phyloP scores from a whole-genome alignment of 23 tunicate species.

The Clavelina lepadiformis region DNA sequence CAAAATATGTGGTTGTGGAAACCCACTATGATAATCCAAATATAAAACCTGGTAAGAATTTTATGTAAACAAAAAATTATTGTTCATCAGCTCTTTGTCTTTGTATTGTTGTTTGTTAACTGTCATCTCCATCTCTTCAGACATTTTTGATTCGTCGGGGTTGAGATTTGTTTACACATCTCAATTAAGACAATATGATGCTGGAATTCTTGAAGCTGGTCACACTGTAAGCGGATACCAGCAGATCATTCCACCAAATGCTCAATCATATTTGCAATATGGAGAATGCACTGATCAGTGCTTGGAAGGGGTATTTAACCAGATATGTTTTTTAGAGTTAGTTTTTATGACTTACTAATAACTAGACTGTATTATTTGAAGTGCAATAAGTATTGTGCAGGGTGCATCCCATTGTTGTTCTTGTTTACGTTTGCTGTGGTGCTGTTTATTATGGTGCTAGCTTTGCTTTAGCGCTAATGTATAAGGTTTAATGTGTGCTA shows the following conservation, averaged over 20 bases:
- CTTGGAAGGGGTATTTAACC: constrained; percentile 1
- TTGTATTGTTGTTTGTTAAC: background rate
- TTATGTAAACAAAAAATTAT: too few species aligned
- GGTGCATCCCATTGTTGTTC: too few species aligned
- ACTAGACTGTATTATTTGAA: background rate
- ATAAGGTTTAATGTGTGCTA: too few species aligned
- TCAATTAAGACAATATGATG: constrained; percentile 26
- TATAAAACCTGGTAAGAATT: constrained; percentile 10
- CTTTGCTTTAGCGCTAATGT: too few species aligned
- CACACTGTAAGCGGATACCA: constrained; percentile 2
- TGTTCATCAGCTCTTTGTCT: background rate
- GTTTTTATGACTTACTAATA: background rate
- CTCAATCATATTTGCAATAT: constrained; percentile 6
- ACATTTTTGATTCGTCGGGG: constrained; percentile 24
- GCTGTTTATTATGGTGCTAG: too few species aligned
- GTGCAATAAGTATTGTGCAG: too few species aligned
- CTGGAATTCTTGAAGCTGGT: constrained; percentile 23
- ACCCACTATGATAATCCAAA: constrained; percentile 53
- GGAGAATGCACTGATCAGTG: constrained; percentile 17
- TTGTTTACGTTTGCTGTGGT: too few species aligned
- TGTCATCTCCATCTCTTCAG: background rate
- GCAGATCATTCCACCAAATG: constrained; percentile 31
- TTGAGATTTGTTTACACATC: constrained; percentile 22
- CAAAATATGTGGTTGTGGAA: constrained; percentile 27
- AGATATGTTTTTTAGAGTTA: background rate